Evolutionary conservation across 1,140 invertebrate genomes (phyloP).

Genomic region (Brachystomella parvula): DNA sequence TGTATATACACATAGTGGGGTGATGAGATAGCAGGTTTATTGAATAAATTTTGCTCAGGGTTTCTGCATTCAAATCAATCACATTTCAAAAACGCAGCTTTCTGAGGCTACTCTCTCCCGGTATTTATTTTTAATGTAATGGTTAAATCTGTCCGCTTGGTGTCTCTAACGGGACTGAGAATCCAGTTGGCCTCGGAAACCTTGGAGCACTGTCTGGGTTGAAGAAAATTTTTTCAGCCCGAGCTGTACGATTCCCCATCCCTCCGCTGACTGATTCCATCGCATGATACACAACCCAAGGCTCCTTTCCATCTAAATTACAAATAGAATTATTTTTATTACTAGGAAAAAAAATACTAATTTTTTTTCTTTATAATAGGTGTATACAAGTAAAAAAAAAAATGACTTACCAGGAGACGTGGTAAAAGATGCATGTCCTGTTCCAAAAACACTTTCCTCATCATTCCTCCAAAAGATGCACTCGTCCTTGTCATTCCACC

Average conservation of each 20-base stretch:
- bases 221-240: conserved; percentile 27
- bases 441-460: conserved; percentile 21
- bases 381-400: neutral
- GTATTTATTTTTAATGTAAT: too few relatives aligned
- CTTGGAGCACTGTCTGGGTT: conserved; percentile 26
- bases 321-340: neutral
- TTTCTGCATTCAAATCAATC: too few relatives aligned
- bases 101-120: too few relatives aligned
- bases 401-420: conserved; percentile 17
- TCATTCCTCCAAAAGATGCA: conserved; percentile 29
- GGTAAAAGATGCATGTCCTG: conserved; percentile 26
- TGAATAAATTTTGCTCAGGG: too few relatives aligned
- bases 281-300: conserved; percentile 33
- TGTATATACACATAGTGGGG: too few relatives aligned
- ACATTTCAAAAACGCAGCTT: too few relatives aligned
- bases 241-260: conserved; percentile 13
- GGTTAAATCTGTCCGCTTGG: conserved; percentile 34
- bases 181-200: conserved; percentile 27
- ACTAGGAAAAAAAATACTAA: neutral
- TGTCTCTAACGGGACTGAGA: neutral
- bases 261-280: conserved; percentile 9
- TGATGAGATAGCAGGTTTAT: too few relatives aligned
- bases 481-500: conserved; percentile 27
- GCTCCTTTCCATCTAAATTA: conserved; percentile 17
- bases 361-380: neutral